These are phyloP conservation scores for Cottus gobio DNA, from an alignment of 2,113 vertebrate genomes.

Conservation along the genomic window DNA sequence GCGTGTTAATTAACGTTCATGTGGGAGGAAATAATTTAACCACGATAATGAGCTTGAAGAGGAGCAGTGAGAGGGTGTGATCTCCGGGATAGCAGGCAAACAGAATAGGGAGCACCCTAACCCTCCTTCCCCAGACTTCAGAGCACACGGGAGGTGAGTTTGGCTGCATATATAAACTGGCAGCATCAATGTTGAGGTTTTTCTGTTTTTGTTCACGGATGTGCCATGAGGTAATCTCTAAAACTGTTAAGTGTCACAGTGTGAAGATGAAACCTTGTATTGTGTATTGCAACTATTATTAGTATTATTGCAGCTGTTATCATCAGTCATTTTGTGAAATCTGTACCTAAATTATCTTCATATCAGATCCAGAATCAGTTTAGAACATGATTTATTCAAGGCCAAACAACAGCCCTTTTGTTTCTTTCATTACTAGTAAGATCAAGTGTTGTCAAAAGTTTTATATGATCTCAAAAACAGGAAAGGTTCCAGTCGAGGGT, in stretches of 20 bases:
- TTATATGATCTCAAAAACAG: neutral
- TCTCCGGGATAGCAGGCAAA: conserved; percentile 58
- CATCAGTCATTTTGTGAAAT: neutral
- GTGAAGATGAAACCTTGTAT: neutral
- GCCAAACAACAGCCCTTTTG: neutral
- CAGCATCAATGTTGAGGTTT: neutral
- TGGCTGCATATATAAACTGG: conserved; percentile 1
- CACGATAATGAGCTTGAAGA: conserved; percentile 83
- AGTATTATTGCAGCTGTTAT: neutral
- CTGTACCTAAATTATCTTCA: neutral
- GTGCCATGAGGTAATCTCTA: neutral
- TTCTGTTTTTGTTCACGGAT: neutral
- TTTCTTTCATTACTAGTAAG: neutral
- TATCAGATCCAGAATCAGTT: neutral
- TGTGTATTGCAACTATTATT: neutral
- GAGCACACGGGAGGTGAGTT: neutral
- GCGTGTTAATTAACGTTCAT: conserved; percentile 86
- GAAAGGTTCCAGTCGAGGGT: neutral
- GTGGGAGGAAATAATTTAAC: conserved; percentile 85
- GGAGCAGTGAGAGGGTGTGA: conserved; percentile 73
- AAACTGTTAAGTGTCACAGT: neutral
- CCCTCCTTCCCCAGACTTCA: conserved; percentile 17
- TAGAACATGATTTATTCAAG: neutral
- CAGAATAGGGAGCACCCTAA: conserved; percentile 21
- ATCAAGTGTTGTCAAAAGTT: neutral